Base-by-base conservation (phyloP, 2,797 vertebrate species). In the Cossypha polioptera region DNA sequence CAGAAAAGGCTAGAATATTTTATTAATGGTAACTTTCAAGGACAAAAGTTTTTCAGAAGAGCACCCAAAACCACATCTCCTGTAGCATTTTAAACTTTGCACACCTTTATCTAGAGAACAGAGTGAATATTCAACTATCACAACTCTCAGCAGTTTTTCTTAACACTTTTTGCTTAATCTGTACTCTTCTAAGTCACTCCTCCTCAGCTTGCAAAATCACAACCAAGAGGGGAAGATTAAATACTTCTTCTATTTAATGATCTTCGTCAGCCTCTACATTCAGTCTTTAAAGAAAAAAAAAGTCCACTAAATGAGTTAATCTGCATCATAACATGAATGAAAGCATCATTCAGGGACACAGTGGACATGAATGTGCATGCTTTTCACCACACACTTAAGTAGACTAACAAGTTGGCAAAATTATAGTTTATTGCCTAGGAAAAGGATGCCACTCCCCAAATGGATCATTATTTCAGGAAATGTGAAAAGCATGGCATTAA, bases 31-130 rank as follows among this genome's bases (percentile, higher is more conserved):
- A 73, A n/a, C 15, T 54, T 17, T 47, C 21, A 29, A 5, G 11
- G 24, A n/a, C 3, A 31, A 54, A 24, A 24, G 8, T 2, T 72
- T 82, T 76, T 45, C 9, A 26, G 48, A 90, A 42, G 25, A 68
- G 22, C 10, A 33, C 8, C 12, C 21, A 10, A 65, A 66, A 59
- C 2, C 7, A 22, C 2, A 1, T 19, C 2, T 81, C 3, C 36
- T 54, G 6, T 15, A 84, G 24, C 8, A 47, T 55, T 38, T 69
- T 35, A 80, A 29, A 54, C 9, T 14, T 66, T 66, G 13, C 19
- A 78, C 33, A 55, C 2, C 3, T 16, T 51, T 40, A 42, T 63
- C 40, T 43, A 62, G 16, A 54, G 16, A 67, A 77, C 2, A 16
- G 26, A 63, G 4, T 22, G 17, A 78, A 50, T 9, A 28, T 48